phyloP scores from a whole-genome alignment of 2,888 invertebrate genomes.

The Thereva nobilitata region DNA sequence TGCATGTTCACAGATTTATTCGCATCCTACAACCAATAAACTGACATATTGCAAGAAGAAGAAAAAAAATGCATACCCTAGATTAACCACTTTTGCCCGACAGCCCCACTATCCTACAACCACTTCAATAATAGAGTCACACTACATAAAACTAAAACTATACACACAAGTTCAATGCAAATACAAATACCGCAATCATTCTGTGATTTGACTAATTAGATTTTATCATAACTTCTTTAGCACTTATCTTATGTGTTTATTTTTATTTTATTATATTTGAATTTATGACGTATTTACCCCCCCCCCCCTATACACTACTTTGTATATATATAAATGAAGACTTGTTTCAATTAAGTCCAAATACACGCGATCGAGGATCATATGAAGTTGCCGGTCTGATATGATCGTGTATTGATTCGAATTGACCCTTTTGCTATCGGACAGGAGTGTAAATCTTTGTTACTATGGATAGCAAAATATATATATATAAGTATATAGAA shows the following conservation, averaged over 20 bases:
- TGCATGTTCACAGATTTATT: neutral
- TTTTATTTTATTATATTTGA: neutral
- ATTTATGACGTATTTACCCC: no score
- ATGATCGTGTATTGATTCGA: no score
- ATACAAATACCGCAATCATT: slow-evolving; percentile 24
- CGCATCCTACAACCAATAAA: slow-evolving; percentile 13
- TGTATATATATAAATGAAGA: no score
- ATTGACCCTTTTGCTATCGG: no score
- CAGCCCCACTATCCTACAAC: slow-evolving; percentile 7
- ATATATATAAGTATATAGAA: no score
- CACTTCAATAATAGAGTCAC: slow-evolving; percentile 6
- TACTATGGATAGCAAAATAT: no score
- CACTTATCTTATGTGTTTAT: slow-evolving; percentile 3
- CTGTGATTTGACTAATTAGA: slow-evolving; percentile 25
- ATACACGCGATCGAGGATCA: no score
- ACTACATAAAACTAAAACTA: neutral
- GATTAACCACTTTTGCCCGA: slow-evolving; percentile 15
- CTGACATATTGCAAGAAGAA: no score
- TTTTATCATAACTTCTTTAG: slow-evolving; percentile 22
- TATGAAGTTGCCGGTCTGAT: no score
- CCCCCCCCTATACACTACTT: no score
- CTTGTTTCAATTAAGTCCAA: no score
- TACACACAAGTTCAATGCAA: neutral
- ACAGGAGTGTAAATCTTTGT: no score
- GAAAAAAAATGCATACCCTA: slow-evolving; percentile 14